phyloP scores from a whole-genome alignment of 2,113 vertebrate species.

The Ivindomyrus marchei region DNA sequence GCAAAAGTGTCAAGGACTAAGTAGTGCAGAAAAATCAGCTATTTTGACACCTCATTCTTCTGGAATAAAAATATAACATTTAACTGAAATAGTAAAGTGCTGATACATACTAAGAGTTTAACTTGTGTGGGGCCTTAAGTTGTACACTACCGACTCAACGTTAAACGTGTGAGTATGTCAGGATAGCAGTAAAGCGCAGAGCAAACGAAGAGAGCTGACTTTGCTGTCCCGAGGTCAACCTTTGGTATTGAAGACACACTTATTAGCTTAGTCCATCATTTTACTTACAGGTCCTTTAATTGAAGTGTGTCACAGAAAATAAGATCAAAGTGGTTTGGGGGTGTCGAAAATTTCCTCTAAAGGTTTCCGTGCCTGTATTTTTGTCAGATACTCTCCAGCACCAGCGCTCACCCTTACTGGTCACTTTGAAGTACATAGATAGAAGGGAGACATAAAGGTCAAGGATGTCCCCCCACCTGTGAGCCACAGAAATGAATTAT shows the following conservation, averaged over 20 bases:
- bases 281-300: background rate
- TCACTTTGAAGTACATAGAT: constrained; percentile 10
- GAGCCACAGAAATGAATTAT: constrained; percentile 7
- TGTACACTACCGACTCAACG: background rate
- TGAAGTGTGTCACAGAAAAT: background rate
- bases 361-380: background rate
- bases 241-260: background rate
- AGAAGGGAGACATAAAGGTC: background rate
- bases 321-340: background rate
- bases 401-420: background rate
- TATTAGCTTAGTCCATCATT: background rate
- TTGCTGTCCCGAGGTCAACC: background rate
- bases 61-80: background rate
- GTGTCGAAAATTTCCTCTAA: background rate
- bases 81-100: background rate
- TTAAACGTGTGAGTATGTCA: background rate
- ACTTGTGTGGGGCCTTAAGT: background rate
- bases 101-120: background rate
- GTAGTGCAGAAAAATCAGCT: background rate
- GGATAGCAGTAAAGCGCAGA: background rate
- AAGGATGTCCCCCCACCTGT: background rate
- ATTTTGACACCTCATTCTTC: background rate
- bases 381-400: background rate
- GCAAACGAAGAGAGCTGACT: background rate
- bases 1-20: constrained; percentile 1